Conservation (phyloP, 2,797 vertebrate species). For the Melanotaenia maccullochi region DNA sequence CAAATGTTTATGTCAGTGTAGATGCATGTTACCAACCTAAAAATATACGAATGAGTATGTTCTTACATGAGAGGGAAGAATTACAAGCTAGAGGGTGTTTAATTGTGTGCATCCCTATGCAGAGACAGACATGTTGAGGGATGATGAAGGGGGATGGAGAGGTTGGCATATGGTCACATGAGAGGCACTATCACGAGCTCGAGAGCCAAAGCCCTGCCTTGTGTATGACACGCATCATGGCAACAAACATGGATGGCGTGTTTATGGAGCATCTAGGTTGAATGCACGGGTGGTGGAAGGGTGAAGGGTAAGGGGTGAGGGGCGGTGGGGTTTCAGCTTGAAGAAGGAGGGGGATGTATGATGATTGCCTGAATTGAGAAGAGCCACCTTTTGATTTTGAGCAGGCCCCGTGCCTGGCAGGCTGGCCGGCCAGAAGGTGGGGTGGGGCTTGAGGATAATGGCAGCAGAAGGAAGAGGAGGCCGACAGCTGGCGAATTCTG, state of each 20-base stretch:
- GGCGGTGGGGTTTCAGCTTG: no score
- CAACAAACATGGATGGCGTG: conserved; percentile 50
- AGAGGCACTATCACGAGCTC: conserved; percentile 54
- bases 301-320: neutral
- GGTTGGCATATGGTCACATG: conserved; percentile 70
- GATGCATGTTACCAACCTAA: no score
- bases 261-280: conserved; percentile 48
- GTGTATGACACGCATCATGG: conserved; percentile 47
- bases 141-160: conserved; percentile 24
- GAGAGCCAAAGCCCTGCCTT: conserved; percentile 55
- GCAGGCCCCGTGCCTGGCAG: conserved; percentile 81
- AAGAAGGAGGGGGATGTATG: conserved; percentile 18
- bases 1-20: no score
- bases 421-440: conserved; percentile 96
- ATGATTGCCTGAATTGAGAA: conserved; percentile 77
- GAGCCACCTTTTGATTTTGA: conserved; percentile 84
- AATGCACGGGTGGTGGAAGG: conserved; percentile 36
- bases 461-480: conserved; percentile 98
- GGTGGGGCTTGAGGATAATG: conserved; percentile 96
- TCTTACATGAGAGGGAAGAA: accelerated
- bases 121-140: conserved; percentile 18
- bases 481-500: conserved; percentile 98
- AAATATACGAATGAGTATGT: neutral
- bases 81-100: conserved; percentile 10
- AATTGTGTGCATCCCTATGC: conserved; percentile 17